Evolutionary conservation across 2,113 vertebrate species (phyloP), one percentile per base, ranked within the genome.

Genomic region (Prunella fulvescens): DNA sequence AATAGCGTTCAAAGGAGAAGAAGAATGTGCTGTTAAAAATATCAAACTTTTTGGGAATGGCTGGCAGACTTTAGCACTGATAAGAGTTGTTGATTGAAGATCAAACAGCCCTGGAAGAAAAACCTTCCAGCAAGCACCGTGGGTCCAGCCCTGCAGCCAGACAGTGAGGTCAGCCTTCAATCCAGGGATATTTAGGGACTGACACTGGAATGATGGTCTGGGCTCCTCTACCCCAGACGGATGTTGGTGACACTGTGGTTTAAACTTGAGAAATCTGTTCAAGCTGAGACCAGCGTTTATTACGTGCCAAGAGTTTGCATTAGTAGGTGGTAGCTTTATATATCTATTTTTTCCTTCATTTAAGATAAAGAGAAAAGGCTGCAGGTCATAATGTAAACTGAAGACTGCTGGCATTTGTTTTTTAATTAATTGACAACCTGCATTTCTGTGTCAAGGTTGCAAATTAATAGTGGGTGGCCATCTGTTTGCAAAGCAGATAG

Each of bases 11-110:
- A 87, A 85, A 93, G 80, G 76, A 82, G 84, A 53, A 91, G 92
- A 92, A 92, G 93, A 85, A 96, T 88, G 95, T 76, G 74, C 90
- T 89, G 93, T 96, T 96, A 94, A 93, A 96, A 94, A 96, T 87
- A 94, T 37, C 87, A 81, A 79, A 86, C 91, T 97, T 91, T 91
- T 74, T 16, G 95, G 81, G 76, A 54, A 66, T 64, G 92, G 84
- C 90, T 93, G 94, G 73, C 92, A 96, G 95, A 81, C 93, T 64
- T 60, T 13, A 7, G 33, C 13, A 1, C 90, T 83, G 93, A 95
- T 93, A 94, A 96, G 87, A 29, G 0, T 56, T 86, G 92, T 53
- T 94, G 81, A 76, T 81, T 82, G 93, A 95, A 96, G 94, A 92
- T 95, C 95, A 97, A 92, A 90, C 67, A 69, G 82, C 60, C 67